Evolutionary conservation across 2,888 invertebrate genomes (phyloP), one percentile per base, ranked within the genome.

Genomic region (Philonicus albiceps): DNA sequence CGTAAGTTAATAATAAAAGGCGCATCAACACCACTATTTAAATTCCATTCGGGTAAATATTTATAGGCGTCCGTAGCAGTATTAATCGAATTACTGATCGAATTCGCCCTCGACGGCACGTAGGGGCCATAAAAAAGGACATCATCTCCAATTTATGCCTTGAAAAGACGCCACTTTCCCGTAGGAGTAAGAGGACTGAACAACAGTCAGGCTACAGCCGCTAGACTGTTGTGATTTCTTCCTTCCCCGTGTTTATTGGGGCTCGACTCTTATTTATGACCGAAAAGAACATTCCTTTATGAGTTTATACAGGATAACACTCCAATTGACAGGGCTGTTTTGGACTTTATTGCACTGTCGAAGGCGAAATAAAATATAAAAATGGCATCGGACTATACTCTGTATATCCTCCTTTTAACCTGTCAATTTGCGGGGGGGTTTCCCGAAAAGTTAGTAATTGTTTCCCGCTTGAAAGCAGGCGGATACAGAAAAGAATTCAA

Each of bases 31-130:
- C 81, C n/a, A 16, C 81, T 64, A 81, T 81, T 81, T 55, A 81
- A 55, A 81, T 81, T 81, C 81, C 81, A 81, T 81, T 81, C 81
- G 55, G 53, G 81, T 81, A 81, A 81, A 81, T 81, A 81, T 81
- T 81, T 81, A 81, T 81, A 53, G 81, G 30, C 81, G 34, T 81
- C 81, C 49, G 31, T 16, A 64, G 81, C 31, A 81, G 81, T 81
- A 43, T 81, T 81, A 81, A 81, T 81, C 81, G 81, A 81, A 81
- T 81, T 81, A 81, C 81, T 81, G 81, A 81, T 81, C 81, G 53
- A 81, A 78, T 22, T 22, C 55, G 64, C 19, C 55, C 34, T 30
- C 13, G 81, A 81, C 30, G 55, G 81, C 81, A 81, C 81, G 81
- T 81, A 81, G 34, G 34, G 16, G 64, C 81, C 53, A 81, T 81